Evolutionary conservation across 2,888 invertebrate species (phyloP), one percentile per base, ranked within the genome.

Genomic region (Xestia c-nigrum): DNA sequence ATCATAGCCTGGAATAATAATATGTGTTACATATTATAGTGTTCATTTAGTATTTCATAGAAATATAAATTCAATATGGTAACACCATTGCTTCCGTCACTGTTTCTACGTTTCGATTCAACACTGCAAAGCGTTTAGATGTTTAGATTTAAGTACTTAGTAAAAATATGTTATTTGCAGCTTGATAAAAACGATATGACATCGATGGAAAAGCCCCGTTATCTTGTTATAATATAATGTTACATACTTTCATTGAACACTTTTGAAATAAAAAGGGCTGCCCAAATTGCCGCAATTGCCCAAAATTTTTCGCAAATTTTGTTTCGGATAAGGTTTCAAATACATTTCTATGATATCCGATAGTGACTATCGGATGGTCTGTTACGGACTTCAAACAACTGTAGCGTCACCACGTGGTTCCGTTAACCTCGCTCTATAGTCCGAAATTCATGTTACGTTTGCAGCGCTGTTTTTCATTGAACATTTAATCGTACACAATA

Each of bases 321-420:
- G 19, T 65, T 76, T 40, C 16, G 43, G 46, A 24, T 19, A 47
- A 5, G 0, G 21, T 65, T 57, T 75, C 43, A n/a, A 40, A 43
- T 55, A 46, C 24, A 6, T 65, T 65, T 65, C 31, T 66, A 9
- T 70, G 69, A 61, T 66, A 61, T 66, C 57, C 9, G 66, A 76
- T 63, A 63, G 12, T 21, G 61, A 61, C 10, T 65, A 66, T 61
- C 63, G 12, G 66, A 70, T 55, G 61, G 63, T 5, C 59, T 19
- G 69, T n/a, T 57, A 78, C 24, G 31, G 46, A 50, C 21, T 71
- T 50, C 59, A 64, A 67, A 76, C 73, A 68, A 74, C 50, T 57
- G 61, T 79, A 74, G 71, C 65, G 67, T 72, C 47, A 74, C 74
- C 86, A 81, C 86, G 86, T 81, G 79, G 67, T 63, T 6, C n/a